phyloP scores from a whole-genome alignment of 2,113 vertebrate species.

The Gymnorhina tibicen region DNA sequence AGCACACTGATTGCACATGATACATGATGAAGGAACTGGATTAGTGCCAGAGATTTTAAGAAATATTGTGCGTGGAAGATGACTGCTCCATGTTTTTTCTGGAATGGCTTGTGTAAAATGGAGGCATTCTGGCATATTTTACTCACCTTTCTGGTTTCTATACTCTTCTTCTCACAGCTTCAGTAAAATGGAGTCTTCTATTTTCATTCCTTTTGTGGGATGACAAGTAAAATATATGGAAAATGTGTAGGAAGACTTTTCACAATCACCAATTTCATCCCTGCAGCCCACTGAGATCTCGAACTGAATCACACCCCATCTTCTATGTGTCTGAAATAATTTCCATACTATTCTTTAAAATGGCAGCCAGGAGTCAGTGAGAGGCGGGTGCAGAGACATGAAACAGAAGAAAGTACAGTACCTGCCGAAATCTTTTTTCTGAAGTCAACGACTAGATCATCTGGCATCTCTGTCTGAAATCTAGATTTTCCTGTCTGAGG shows the following conservation, averaged over 20 bases:
- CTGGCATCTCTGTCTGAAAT: background rate
- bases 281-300: conserved; percentile 47
- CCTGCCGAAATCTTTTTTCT: background rate
- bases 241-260: conserved; percentile 47
- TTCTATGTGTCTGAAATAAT: conserved; percentile 42
- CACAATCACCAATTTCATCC: conserved; percentile 27
- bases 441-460: background rate
- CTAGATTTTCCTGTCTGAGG: background rate
- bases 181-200: conserved; percentile 17
- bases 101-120: background rate
- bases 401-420: conserved; percentile 5
- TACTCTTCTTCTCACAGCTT: background rate
- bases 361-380: conserved; percentile 28
- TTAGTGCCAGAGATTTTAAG: background rate
- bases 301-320: conserved; percentile 34
- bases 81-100: background rate
- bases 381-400: background rate
- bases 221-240: conserved; percentile 47
- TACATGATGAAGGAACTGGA: background rate
- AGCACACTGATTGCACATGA: background rate
- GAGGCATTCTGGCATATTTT: background rate
- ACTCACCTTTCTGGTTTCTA: background rate
- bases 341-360: conserved; percentile 38
- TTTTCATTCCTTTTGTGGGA: conserved; percentile 53
- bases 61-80: background rate